Percentiles rank a stretch among this genome's conserved stretches.
These are phyloP conservation scores for Epinotia demarniana DNA, from an alignment of 2,888 invertebrate species.

Conservation along the genomic window DNA sequence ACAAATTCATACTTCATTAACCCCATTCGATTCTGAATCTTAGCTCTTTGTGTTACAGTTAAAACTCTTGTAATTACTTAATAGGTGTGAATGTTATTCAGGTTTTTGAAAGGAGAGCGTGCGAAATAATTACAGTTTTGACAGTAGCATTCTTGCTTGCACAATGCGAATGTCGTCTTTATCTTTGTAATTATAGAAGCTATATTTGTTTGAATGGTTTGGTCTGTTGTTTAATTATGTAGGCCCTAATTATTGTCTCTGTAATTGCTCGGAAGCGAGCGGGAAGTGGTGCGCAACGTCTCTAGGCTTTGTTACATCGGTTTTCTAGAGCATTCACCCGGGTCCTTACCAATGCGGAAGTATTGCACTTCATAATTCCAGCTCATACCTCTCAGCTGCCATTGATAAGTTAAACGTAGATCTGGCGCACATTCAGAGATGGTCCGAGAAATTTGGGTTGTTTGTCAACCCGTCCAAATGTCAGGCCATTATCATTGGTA, in stretches of 20 bases:
- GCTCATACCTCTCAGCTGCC: too few relatives aligned
- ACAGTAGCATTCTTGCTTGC: conserved; percentile 56
- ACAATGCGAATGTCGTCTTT: conserved; percentile 12
- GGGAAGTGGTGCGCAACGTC: conserved; percentile 34
- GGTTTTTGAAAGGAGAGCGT: conserved; percentile 64
- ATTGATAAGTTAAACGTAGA: too few relatives aligned
- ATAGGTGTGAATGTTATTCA: conserved; percentile 43
- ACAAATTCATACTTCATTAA: conserved; percentile 22
- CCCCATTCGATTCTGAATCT: conserved; percentile 42
- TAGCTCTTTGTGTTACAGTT: conserved; percentile 46
- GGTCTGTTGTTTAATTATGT: conserved; percentile 38
- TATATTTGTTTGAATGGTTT: conserved; percentile 12
- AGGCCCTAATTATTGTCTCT: conserved; percentile 43
- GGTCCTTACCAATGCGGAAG: conserved; percentile 20
- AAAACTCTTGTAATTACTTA: conserved; percentile 28
- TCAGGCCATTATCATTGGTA: too few relatives aligned
- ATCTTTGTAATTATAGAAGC: conserved; percentile 10
- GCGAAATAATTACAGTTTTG: conserved; percentile 69
- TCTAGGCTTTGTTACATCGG: conserved; percentile 33
- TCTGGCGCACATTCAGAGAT: too few relatives aligned
- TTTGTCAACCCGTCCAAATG: too few relatives aligned
- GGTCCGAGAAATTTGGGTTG: too few relatives aligned
- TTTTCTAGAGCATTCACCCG: conserved; percentile 30
- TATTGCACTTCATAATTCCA: too few relatives aligned
- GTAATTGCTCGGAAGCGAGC: conserved; percentile 40